These are phyloP conservation scores for Vimba vimba DNA, from an alignment of 2,113 vertebrate genomes.

Conservation along the genomic window DNA sequence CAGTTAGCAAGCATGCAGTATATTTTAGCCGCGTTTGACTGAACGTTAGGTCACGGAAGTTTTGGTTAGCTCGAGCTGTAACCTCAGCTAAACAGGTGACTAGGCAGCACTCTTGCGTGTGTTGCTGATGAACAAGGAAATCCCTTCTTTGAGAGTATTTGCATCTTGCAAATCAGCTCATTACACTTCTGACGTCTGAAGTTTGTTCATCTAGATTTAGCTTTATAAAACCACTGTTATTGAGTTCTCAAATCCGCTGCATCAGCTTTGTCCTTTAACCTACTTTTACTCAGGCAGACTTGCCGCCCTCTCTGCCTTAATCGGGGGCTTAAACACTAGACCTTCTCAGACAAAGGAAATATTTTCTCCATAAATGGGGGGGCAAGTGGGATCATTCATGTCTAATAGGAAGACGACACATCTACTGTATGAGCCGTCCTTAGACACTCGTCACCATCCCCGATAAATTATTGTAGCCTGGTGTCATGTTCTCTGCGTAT, in stretches of 20 bases:
- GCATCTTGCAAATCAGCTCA: constrained; percentile 11
- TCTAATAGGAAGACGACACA: constrained; percentile 54
- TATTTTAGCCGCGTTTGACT: not conserved
- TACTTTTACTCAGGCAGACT: constrained; percentile 44
- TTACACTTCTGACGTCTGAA: not conserved
- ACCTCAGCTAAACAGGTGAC: constrained; percentile 40
- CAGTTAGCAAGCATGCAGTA: not conserved
- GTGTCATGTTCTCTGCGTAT: constrained; percentile 5
- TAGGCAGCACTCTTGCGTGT: not conserved
- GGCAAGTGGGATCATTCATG: constrained; percentile 74
- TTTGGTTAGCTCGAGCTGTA: constrained; percentile 42
- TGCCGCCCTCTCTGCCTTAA: constrained; percentile 30
- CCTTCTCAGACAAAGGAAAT: constrained; percentile 50
- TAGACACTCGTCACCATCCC: not conserved
- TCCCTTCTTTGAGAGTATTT: constrained; percentile 4
- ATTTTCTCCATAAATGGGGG: constrained; percentile 38
- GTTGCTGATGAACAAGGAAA: constrained; percentile 24
- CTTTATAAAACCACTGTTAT: not conserved
- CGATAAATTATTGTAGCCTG: not conserved
- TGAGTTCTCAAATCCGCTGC: not conserved
- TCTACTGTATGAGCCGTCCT: constrained; percentile 24
- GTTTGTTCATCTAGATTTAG: constrained; percentile 11
- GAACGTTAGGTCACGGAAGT: constrained; percentile 27
- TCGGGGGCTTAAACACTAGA: constrained; percentile 39
- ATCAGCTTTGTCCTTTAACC: constrained; percentile 44